Percentiles rank a stretch among this genome's conserved stretches.
phyloP scores from a whole-genome alignment of 2,113 vertebrate genomes.

The Neodontobutis hainanensis region DNA sequence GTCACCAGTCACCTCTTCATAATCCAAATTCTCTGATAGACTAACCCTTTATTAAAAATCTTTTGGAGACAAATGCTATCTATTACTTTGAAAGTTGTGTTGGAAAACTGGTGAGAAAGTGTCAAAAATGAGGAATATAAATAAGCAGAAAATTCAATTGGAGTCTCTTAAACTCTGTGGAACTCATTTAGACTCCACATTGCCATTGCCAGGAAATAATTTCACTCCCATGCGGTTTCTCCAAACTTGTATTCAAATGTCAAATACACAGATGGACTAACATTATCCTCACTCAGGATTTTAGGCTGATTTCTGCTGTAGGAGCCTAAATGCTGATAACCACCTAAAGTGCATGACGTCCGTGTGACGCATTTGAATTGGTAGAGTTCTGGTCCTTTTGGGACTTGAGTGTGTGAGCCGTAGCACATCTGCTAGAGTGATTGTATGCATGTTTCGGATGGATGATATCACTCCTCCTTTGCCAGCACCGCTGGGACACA shows the following conservation, averaged over 20 bases:
- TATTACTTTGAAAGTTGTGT: background rate
- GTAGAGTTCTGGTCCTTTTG: background rate
- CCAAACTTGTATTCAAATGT: slow-evolving; percentile 21
- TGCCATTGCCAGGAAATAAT: slow-evolving; percentile 29
- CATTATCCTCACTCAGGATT: background rate
- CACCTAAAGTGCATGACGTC: background rate
- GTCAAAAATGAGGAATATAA: background rate
- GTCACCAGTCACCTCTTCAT: background rate
- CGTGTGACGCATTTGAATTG: background rate
- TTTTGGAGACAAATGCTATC: slow-evolving; percentile 12
- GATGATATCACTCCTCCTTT: slow-evolving; percentile 2
- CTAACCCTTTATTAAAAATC: slow-evolving; percentile 1
- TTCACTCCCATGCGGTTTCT: slow-evolving; percentile 27
- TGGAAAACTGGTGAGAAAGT: background rate
- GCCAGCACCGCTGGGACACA: slow-evolving; percentile 1
- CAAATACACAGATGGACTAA: slow-evolving; percentile 3
- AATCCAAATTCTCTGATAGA: background rate
- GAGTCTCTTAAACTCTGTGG: slow-evolving; percentile 37
- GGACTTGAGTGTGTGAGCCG: slow-evolving; percentile 11
- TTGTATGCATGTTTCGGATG: slow-evolving; percentile 8
- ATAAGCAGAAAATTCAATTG: background rate
- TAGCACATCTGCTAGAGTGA: background rate
- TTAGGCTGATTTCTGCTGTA: background rate
- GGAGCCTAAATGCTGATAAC: background rate
- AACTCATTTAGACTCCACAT: slow-evolving; percentile 44